Conservation (phyloP, 2,888 invertebrate species). For the Argynnis bischoffii region DNA sequence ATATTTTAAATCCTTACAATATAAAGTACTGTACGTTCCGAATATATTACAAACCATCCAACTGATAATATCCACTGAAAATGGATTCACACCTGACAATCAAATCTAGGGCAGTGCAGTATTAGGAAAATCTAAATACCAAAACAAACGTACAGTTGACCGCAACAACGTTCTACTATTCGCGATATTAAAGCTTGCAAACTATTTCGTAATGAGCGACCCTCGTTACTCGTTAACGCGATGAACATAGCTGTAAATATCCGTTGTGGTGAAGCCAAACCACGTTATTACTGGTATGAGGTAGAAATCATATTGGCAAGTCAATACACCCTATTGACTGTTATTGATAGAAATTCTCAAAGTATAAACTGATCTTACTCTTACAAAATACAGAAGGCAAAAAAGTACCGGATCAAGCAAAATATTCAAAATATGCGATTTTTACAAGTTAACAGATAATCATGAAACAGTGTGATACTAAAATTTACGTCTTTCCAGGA, state of each 20-base stretch:
- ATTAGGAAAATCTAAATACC: conserved; percentile 8
- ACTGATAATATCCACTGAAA: too few relatives aligned
- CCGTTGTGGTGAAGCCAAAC: conserved; percentile 10
- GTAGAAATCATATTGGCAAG: background rate
- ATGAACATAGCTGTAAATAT: conserved; percentile 18
- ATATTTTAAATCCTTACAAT: too few relatives aligned
- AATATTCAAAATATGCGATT: too few relatives aligned
- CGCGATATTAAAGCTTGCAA: conserved; percentile 29
- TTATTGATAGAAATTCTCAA: background rate
- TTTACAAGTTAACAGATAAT: background rate
- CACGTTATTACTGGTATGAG: conserved; percentile 9
- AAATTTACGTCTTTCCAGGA: background rate
- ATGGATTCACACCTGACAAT: too few relatives aligned
- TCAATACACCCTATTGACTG: conserved; percentile 9
- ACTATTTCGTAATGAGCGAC: conserved; percentile 42
- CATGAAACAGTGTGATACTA: background rate
- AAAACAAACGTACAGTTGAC: conserved; percentile 1
- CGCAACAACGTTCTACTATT: conserved; percentile 14
- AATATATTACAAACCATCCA: too few relatives aligned
- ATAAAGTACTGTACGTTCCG: too few relatives aligned
- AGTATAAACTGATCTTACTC: too few relatives aligned
- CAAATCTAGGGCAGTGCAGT: background rate
- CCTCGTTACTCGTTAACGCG: conserved; percentile 30
- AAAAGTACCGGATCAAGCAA: too few relatives aligned
- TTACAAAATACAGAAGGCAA: too few relatives aligned